These are phyloP conservation scores for Ellobium chinense DNA, from an alignment of 2,888 invertebrate species.

Conservation along the genomic window DNA sequence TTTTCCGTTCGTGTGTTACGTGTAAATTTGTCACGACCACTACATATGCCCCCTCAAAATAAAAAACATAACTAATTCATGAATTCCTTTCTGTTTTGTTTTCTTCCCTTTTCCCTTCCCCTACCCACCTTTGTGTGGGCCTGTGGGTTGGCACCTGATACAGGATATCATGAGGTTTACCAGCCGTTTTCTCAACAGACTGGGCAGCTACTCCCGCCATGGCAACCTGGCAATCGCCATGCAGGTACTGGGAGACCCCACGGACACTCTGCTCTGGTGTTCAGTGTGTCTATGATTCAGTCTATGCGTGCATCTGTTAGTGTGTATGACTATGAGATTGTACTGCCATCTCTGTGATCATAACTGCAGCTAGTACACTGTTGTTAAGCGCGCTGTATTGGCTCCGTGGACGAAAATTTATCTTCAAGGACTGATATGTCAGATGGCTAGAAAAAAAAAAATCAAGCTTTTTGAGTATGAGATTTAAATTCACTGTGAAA, in stretches of 20 bases:
- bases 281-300: background rate
- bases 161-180: constrained; percentile 54
- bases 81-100: background rate
- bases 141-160: background rate
- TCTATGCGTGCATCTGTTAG: background rate
- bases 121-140: background rate
- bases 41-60: no score
- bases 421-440: no score
- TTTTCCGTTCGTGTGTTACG: no score
- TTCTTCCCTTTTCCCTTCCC: background rate
- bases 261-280: background rate
- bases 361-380: background rate
- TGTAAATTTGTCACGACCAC: no score
- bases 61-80: constrained; percentile 1
- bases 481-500: no score
- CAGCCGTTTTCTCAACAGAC: constrained; percentile 51
- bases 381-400: constrained; percentile 10
- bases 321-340: background rate
- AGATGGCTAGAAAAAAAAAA: no score
- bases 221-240: constrained; percentile 51
- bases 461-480: no score
- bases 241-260: constrained; percentile 49
- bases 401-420: background rate
- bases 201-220: constrained; percentile 50
- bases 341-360: background rate